Evolutionary conservation across 2,888 invertebrate genomes (phyloP), one percentile per base, ranked within the genome.

Genomic region (Idaea aversata): DNA sequence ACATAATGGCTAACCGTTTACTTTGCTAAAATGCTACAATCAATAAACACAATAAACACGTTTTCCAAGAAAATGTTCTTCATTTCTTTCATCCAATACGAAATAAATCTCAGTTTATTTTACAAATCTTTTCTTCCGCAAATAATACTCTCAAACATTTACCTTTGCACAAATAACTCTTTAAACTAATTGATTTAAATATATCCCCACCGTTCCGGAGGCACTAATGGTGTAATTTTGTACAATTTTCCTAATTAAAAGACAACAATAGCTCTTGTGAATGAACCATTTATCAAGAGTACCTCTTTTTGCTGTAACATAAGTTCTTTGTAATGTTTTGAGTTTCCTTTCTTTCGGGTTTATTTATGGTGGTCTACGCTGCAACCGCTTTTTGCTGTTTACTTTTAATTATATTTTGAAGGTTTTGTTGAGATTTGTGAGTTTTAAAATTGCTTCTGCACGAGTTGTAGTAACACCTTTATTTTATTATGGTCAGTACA

Each of bases 171-270:
- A 57, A 65, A 62, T 13, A 47, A 63, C 61, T 63, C 35, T 61
- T 64, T 64, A 61, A 57, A 63, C 61, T 65, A 68, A 67, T 62
- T 47, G 47, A 47, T 47, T 47, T 47, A 13, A 47, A 47, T 13
- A 47, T 47, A 47, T 47, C 62, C 63, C 62, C 38, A 59, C 13
- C 59, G 66, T 61, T 63, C 65, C 64, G 63, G 66, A 71, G 47
- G 47, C 10, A 47, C 7, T 7, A 47, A 47, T 13, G 65, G 70
- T 69, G 72, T 72, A 77, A 81, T 83, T 80, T 77, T 71, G 70
- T 75, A 75, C 75, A 76, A 77, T 82, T 78, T 76, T 13, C 67
- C 73, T 76, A 77, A 82, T 76, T 78, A 76, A 74, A 74, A 47
- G 47, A 68, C 67, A 59, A 71, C 71, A 73, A 72, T 67, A 61